Base-by-base conservation (phyloP, 2,113 vertebrate genomes). In the Sinocyclocheilus maitianheensis region DNA sequence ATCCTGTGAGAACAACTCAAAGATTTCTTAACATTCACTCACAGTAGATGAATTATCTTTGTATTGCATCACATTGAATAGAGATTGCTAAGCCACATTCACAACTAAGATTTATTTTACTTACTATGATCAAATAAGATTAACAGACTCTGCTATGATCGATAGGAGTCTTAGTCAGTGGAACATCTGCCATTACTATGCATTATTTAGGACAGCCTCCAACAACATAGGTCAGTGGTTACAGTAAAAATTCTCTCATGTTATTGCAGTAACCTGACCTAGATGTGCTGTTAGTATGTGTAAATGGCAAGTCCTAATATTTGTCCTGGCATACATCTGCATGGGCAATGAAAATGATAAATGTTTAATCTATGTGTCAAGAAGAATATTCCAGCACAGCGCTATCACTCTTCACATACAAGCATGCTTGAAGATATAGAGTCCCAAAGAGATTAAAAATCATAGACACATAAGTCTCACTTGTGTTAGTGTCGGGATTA, bases 301-400 rank as follows among this genome's bases (percentile, higher is more conserved):
- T 9, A 71, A 60, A 20, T 76, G 58, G 40, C 26, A 63, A 67
- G 55, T 30, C 16, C 9, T 11, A 67, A 48, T 48, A 34, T 63
- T 84, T 30, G 26, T 9, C 6, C 84, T 55, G 75, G 46, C 30
- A 37, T 53, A 30, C 77, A n/a, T 77, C 9, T 65, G 30, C 18
- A 46, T 40, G 7, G 37, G 58, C 16, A 77, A 63, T 20, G 22
- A 63, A 12, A 60, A 62, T 62, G 34, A 62, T 87, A 30, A 87
- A 84, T 84, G 30, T 84, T 87, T 87, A 58, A 87, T 80, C n/a
- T 7, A 26, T 62, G 74, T 79, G 55, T 84, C 83, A 80, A 81
- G 62, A 84, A 81, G 83, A 72, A 67, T 87, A 80, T 77, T n/a
- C 60, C 34, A 60, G 7, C 60, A 77, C 85, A 87, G 34, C 5